These are phyloP conservation scores for Jaculus jaculus DNA, from an alignment of 2,113 vertebrate species.

Conservation along the genomic window DNA sequence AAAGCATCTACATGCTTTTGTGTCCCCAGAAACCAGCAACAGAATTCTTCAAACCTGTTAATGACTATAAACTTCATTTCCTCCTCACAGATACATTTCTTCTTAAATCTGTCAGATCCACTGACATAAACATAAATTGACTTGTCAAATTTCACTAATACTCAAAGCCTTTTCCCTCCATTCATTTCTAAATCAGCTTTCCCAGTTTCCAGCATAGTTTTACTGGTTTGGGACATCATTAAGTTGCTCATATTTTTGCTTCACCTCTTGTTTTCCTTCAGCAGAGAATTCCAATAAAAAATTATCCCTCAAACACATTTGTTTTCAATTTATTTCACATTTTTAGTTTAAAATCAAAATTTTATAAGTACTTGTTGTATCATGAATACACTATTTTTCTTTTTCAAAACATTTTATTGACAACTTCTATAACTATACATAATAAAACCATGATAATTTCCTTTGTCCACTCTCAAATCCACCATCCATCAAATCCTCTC, in stretches of 20 bases:
- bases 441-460: no score
- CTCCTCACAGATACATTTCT: not conserved
- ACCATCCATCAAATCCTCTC: no score
- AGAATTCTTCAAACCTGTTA: not conserved
- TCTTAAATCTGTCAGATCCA: not conserved
- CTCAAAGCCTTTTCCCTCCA: not conserved
- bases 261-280: not conserved
- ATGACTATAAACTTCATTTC: not conserved
- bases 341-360: not conserved
- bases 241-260: not conserved
- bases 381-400: not conserved
- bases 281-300: not conserved
- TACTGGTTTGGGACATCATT: not conserved
- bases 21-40: not conserved
- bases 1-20: not conserved
- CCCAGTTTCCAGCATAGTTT: not conserved
- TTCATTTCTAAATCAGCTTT: not conserved
- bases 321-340: not conserved
- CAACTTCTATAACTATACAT: no score
- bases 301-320: not conserved
- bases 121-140: not conserved
- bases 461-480: no score
- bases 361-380: not conserved
- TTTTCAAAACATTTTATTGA: no score
- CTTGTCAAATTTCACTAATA: not conserved